These are phyloP conservation scores for Caerostris extrusa DNA, from an alignment of 1,140 invertebrate species.

Conservation along the genomic window DNA sequence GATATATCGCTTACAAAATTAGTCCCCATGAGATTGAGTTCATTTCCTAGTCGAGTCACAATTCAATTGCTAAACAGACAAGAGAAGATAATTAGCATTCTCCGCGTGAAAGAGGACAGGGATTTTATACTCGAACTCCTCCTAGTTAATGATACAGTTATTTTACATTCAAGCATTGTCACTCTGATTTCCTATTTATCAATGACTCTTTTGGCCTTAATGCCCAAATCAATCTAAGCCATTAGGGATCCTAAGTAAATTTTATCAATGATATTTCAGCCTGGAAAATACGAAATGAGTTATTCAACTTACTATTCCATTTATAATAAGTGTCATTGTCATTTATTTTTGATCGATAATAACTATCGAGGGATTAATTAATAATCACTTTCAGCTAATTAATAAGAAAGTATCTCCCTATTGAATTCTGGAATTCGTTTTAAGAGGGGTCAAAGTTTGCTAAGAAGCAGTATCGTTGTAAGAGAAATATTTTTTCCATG, in stretches of 20 bases:
- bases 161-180: constrained; percentile 6
- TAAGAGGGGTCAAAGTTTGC: too few species aligned
- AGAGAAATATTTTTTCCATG: too few species aligned
- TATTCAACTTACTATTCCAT: too few species aligned
- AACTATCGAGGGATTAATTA: too few species aligned
- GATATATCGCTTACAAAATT: neutral
- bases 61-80: neutral
- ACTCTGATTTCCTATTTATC: neutral
- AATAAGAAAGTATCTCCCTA: too few species aligned
- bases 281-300: too few species aligned
- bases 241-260: neutral
- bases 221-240: neutral
- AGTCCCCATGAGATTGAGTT: neutral
- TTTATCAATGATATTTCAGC: neutral
- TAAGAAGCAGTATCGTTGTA: too few species aligned
- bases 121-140: neutral
- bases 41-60: neutral
- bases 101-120: neutral
- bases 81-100: neutral
- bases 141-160: neutral
- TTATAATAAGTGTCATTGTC: too few species aligned
- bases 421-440: too few species aligned
- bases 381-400: too few species aligned
- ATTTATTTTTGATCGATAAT: too few species aligned
- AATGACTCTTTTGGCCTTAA: neutral